Evolutionary conservation across 2,888 invertebrate genomes (phyloP).

Genomic region (Tipula lateralis): DNA sequence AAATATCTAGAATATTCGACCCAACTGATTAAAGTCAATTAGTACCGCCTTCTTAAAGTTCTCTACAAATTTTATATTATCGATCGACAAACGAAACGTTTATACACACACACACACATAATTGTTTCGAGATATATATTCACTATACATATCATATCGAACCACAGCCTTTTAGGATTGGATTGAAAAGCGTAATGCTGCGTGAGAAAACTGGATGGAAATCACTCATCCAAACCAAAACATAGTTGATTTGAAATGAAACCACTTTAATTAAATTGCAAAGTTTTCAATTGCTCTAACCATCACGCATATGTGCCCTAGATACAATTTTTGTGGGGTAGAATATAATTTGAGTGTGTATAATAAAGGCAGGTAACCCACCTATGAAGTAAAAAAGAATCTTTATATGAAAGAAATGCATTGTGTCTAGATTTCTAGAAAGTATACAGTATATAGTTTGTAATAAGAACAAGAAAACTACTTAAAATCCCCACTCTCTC

Average conservation of each 20-base stretch:
- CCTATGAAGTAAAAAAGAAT: neutral
- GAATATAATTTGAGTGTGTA: neutral
- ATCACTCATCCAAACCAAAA: neutral
- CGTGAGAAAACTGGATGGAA: neutral
- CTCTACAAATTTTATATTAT: no score
- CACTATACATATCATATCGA: no score
- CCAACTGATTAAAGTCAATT: neutral
- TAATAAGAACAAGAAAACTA: neutral
- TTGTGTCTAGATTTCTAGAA: neutral
- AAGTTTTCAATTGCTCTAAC: neutral
- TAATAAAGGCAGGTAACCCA: neutral
- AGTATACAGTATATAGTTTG: neutral
- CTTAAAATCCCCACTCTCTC: neutral
- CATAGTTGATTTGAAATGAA: neutral
- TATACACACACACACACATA: no score
- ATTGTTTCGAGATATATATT: no score
- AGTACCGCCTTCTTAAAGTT: neutral
- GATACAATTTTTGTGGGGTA: neutral
- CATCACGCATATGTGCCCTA: neutral
- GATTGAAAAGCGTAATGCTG: no score
- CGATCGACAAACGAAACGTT: neutral
- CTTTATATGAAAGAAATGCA: neutral
- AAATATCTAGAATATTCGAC: neutral
- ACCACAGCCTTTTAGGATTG: no score
- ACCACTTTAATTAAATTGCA: neutral